Conservation (phyloP, 2,888 invertebrate genomes). For the Parnassius apollo region DNA sequence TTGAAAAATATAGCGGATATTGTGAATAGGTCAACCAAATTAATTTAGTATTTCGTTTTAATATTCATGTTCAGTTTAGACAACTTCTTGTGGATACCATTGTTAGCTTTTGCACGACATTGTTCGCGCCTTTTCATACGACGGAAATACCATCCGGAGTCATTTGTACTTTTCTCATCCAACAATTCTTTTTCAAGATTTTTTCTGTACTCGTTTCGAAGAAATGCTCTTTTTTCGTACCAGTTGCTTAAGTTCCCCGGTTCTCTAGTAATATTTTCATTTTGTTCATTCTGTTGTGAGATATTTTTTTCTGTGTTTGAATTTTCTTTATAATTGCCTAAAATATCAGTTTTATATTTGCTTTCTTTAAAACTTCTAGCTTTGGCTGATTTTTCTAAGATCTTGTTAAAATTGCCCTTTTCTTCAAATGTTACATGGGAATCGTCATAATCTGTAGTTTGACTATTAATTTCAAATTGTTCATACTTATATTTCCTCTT, state of each 20-base stretch:
- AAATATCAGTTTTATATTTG: constrained; percentile 35
- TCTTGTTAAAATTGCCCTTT: constrained; percentile 39
- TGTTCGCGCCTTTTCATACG: constrained; percentile 73
- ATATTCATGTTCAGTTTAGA: constrained; percentile 59
- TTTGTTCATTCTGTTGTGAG: constrained; percentile 21
- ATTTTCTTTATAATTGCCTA: constrained; percentile 42
- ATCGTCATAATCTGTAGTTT: constrained; percentile 66
- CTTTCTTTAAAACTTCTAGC: constrained; percentile 33
- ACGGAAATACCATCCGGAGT: constrained; percentile 72
- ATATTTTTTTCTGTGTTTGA: constrained; percentile 26
- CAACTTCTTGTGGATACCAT: constrained; percentile 57
- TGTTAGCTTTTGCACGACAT: constrained; percentile 63
- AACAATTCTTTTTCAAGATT: constrained; percentile 61
- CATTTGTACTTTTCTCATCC: constrained; percentile 54
- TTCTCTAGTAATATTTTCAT: constrained; percentile 17
- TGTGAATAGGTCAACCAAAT: too few species aligned
- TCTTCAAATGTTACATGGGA: constrained; percentile 51
- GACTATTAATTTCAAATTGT: constrained; percentile 72
- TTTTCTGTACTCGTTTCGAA: constrained; percentile 63
- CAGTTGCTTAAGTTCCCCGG: constrained; percentile 40
- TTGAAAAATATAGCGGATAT: too few species aligned
- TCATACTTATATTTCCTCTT: constrained; percentile 70
- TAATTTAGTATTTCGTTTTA: constrained; percentile 23
- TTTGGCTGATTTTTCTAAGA: constrained; percentile 40
- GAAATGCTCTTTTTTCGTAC: constrained; percentile 61